These are phyloP conservation scores for Ctenopoma kingsleyae DNA, from an alignment of 2,797 vertebrate species.

Conservation along the genomic window DNA sequence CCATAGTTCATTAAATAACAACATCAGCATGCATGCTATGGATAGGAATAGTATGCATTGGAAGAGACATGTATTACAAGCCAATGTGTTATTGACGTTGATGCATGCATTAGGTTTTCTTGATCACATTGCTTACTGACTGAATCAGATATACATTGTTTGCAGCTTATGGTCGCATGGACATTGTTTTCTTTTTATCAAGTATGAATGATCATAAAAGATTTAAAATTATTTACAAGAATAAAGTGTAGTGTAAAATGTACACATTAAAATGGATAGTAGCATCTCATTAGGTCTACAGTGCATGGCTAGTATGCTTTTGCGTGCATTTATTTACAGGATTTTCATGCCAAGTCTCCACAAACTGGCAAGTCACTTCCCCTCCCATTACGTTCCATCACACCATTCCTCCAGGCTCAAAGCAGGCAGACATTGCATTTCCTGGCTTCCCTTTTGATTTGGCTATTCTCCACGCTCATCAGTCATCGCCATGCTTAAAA, in stretches of 20 bases:
- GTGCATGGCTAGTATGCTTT: slow-evolving; percentile 24
- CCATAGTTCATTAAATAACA: slow-evolving; percentile 6
- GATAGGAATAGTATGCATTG: neutral
- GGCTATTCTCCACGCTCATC: slow-evolving; percentile 69
- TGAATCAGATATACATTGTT: slow-evolving; percentile 26
- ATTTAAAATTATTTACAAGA: neutral
- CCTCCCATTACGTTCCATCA: slow-evolving; percentile 46
- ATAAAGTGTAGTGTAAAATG: neutral
- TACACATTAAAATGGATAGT: neutral
- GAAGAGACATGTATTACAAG: slow-evolving; percentile 16
- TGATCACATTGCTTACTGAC: slow-evolving; percentile 36
- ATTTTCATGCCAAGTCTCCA: slow-evolving; percentile 53
- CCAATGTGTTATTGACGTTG: slow-evolving; percentile 31
- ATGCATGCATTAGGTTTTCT: slow-evolving; percentile 38
- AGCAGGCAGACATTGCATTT: slow-evolving; percentile 71
- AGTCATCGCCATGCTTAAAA: slow-evolving; percentile 77
- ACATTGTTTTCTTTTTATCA: slow-evolving; percentile 6
- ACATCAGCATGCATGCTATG: neutral
- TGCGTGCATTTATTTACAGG: slow-evolving; percentile 44
- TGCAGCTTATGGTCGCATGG: neutral
- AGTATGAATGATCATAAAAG: slow-evolving; percentile 3
- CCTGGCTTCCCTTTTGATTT: slow-evolving; percentile 66
- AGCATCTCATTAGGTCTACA: slow-evolving; percentile 19
- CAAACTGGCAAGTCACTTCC: slow-evolving; percentile 47
- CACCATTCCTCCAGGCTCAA: slow-evolving; percentile 55